phyloP scores from a whole-genome alignment of 2,888 invertebrate genomes.

The Troides oblongomaculatus region DNA sequence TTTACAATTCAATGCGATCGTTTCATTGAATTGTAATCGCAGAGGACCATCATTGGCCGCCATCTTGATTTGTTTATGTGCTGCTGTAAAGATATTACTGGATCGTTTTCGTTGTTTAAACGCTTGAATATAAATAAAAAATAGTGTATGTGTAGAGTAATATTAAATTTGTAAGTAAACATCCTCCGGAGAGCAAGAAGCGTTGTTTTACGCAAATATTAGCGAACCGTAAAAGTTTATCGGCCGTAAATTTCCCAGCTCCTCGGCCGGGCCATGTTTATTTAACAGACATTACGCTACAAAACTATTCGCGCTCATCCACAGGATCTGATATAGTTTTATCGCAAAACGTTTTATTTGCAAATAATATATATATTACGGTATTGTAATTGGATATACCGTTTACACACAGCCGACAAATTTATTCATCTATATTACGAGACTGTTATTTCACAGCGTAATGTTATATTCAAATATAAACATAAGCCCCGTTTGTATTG shows the following conservation, averaged over 20 bases:
- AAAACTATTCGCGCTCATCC: slow-evolving; percentile 17
- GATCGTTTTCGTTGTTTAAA: no score
- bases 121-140: no score
- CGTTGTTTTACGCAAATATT: slow-evolving; percentile 26
- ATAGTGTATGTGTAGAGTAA: not conserved
- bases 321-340: slow-evolving; percentile 10
- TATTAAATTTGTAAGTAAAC: slow-evolving; percentile 14
- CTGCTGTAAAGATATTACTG: no score
- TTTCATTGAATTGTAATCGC: not conserved
- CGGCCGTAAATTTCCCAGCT: slow-evolving; percentile 26
- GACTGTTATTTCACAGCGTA: slow-evolving; percentile 13
- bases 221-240: slow-evolving; percentile 27
- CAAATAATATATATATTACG: slow-evolving; percentile 8
- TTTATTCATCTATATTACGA: slow-evolving; percentile 23
- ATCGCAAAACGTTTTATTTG: slow-evolving; percentile 7
- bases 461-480: slow-evolving; percentile 19
- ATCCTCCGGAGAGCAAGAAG: not conserved
- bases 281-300: slow-evolving; percentile 22
- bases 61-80: not conserved
- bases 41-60: not conserved
- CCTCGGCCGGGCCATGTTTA: slow-evolving; percentile 21
- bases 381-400: slow-evolving; percentile 23
- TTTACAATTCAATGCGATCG: not conserved
- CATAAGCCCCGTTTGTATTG: slow-evolving; percentile 22
- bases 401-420: slow-evolving; percentile 13